Evolutionary conservation across 2,113 vertebrate genomes (phyloP).

Genomic region (Cyphomyrus plagiostoma): DNA sequence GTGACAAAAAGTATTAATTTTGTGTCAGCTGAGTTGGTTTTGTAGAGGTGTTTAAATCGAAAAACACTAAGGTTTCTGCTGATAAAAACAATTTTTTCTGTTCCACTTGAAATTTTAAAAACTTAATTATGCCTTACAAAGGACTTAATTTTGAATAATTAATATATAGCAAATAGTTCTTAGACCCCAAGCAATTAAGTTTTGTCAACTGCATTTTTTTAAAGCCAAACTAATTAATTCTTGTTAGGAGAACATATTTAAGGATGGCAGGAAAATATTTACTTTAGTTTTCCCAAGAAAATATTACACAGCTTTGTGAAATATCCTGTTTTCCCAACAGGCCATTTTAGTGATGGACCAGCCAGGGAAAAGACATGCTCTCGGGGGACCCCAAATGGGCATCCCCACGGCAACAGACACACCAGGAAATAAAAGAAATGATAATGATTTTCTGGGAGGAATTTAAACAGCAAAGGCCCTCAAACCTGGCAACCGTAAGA

Average conservation of each 20-base stretch:
- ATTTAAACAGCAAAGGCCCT: slow-evolving; percentile 45
- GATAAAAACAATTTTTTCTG: background rate
- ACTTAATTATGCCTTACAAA: background rate
- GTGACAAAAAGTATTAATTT: background rate
- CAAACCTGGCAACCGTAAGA: slow-evolving; percentile 18
- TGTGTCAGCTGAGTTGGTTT: background rate
- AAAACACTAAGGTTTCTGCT: background rate
- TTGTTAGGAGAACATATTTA: background rate
- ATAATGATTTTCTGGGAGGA: slow-evolving; percentile 31
- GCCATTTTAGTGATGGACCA: background rate
- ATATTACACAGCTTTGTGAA: background rate
- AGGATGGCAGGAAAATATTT: background rate
- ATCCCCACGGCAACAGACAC: background rate
- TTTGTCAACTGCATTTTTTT: background rate
- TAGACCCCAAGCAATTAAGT: background rate
- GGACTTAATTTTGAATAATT: background rate
- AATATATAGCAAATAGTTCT: background rate
- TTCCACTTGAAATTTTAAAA: background rate
- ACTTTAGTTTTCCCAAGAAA: background rate
- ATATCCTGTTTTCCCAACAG: background rate
- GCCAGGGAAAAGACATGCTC: background rate
- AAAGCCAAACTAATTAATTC: background rate
- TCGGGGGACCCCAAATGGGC: background rate
- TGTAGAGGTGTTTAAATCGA: background rate
- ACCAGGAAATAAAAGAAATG: slow-evolving; percentile 30